Percentiles rank a stretch among this genome's conserved stretches.
Conservation (phyloP, 2,113 vertebrate species). For the Romanogobio albipinnatus region DNA sequence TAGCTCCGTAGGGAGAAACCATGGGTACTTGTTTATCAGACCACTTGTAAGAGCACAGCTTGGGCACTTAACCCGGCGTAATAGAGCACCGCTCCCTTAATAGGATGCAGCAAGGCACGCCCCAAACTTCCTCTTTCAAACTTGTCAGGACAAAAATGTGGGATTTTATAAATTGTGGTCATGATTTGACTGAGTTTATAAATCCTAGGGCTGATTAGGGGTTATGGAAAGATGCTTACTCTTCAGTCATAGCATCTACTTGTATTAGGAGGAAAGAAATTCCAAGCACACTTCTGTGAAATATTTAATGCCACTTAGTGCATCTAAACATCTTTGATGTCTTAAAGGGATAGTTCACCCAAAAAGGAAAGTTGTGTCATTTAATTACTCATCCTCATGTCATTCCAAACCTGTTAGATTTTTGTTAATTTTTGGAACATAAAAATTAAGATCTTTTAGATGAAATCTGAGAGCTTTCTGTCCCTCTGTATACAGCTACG, state of each 20-base stretch:
- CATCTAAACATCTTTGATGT: slow-evolving; percentile 28
- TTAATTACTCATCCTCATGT: too few species aligned
- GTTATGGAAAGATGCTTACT: slow-evolving; percentile 35
- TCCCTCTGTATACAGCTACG: too few species aligned
- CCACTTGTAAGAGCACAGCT: slow-evolving; percentile 11
- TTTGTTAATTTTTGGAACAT: too few species aligned
- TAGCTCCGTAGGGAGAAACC: slow-evolving; percentile 22
- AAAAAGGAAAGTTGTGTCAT: too few species aligned
- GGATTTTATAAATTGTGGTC: slow-evolving; percentile 44
- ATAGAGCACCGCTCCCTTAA: slow-evolving; percentile 42
- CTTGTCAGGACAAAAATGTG: slow-evolving; percentile 52
- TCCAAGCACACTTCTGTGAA: slow-evolving; percentile 4
- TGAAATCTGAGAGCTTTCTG: too few species aligned
- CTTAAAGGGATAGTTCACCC: too few species aligned
- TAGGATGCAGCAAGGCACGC: slow-evolving; percentile 29
- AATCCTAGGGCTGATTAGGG: slow-evolving; percentile 30
- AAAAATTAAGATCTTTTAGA: too few species aligned
- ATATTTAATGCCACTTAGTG: slow-evolving; percentile 26
- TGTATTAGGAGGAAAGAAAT: slow-evolving; percentile 19
- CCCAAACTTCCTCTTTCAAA: slow-evolving; percentile 47
- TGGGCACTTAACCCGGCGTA: slow-evolving; percentile 35
- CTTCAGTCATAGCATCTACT: slow-evolving; percentile 30
- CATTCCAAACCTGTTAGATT: too few species aligned
- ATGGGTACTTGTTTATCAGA: slow-evolving; percentile 34
- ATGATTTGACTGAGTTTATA: slow-evolving; percentile 34